Base-by-base conservation (phyloP, 2,888 invertebrate genomes). In the Epinotia brunnichana region DNA sequence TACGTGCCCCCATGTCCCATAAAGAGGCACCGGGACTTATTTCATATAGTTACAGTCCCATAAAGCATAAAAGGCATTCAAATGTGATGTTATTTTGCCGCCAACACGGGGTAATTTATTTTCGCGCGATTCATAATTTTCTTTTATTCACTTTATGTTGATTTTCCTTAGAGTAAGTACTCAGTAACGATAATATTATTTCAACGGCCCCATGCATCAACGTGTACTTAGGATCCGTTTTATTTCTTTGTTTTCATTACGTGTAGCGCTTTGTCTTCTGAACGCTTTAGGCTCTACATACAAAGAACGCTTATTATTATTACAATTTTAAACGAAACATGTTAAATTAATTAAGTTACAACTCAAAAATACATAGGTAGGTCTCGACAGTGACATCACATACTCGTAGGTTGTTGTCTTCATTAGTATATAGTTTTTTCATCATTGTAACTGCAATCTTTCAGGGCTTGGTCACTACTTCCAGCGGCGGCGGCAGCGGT, bases 101-200 rank as follows among this genome's bases (percentile, higher is more conserved):
- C 92, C 92, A 90, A 92, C 92, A 90, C 88, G 84, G 89, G 88
- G 91, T 92, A 93, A 93, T 93, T 93, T 93, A 93, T 93, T 92
- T 92, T 86, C 84, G 89, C 86, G 90, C 92, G 89, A 92, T 92
- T 93, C 93, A 93, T 93, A 93, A 93, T 93, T 93, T 93, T 93
- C 92, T 92, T 93, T 92, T 93, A 93, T 93, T 92, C 93, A 93
- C 92, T 93, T 93, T 93, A 93, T 93, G 93, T 93, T 93, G 93
- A 93, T 93, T 93, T 91, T 92, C 89, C 89, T 89, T 89, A 81
- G 90, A 91, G 89, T 90, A 89, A 89, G 91, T 91, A 89, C 90
- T 89, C 85, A 86, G 91, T 87, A 90, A 92, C 90, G 91, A 92
- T 93, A 93, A 93, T 93, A 93, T 93, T 93, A 93, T 93, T 92